These are phyloP conservation scores for Synergus umbraculus DNA, from an alignment of 2,888 invertebrate species.

Conservation along the genomic window DNA sequence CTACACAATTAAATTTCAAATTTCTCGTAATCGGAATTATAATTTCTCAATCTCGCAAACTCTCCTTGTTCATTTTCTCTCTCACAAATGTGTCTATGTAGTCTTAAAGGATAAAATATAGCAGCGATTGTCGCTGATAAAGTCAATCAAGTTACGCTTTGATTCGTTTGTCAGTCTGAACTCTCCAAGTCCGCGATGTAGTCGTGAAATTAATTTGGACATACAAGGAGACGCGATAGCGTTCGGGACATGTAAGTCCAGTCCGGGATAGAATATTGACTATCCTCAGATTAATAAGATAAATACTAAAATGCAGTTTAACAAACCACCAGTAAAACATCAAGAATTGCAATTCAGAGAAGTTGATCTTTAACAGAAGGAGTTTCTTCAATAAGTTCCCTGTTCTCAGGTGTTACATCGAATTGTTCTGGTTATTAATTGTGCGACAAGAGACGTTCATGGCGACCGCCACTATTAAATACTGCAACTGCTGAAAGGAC, in stretches of 20 bases:
- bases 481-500: slow-evolving; percentile 40
- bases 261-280: slow-evolving; percentile 42
- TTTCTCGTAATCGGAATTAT: slow-evolving; percentile 3
- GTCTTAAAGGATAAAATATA: slow-evolving; percentile 63
- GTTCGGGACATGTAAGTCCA: slow-evolving; percentile 51
- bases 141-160: slow-evolving; percentile 69
- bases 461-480: slow-evolving; percentile 42
- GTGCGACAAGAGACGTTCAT: slow-evolving; percentile 59
- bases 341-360: slow-evolving; percentile 23
- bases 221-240: slow-evolving; percentile 54
- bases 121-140: slow-evolving; percentile 57
- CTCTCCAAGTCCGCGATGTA: slow-evolving; percentile 73
- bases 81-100: slow-evolving; percentile 50
- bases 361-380: background rate
- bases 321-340: slow-evolving; percentile 49
- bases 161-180: slow-evolving; percentile 76
- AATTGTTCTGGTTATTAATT: slow-evolving; percentile 51
- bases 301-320: slow-evolving; percentile 56
- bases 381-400: background rate
- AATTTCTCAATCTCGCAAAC: slow-evolving; percentile 7
- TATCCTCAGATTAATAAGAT: slow-evolving; percentile 45
- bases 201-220: slow-evolving; percentile 50
- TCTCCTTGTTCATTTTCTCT: slow-evolving; percentile 19
- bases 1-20: slow-evolving; percentile 10
- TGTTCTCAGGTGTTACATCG: background rate